A percentile compares a stretch with the other conserved stretches of the same genome.
These are phyloP conservation scores for Coracias cyanogaster DNA, from an alignment of 2,797 vertebrate species.

Conservation along the genomic window DNA sequence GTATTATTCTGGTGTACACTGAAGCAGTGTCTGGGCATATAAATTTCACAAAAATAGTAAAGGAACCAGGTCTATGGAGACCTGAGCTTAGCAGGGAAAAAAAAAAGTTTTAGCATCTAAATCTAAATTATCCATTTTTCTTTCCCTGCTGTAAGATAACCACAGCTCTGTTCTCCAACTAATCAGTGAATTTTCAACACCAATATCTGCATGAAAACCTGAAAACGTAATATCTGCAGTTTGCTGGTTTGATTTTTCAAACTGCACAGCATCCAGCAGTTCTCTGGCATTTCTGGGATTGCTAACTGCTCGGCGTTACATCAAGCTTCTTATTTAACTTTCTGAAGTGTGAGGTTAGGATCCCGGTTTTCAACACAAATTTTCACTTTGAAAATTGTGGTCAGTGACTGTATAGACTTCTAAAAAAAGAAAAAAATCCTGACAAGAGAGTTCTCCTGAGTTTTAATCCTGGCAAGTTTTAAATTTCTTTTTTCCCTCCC, in stretches of 20 bases:
- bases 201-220: not conserved
- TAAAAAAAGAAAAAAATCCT: not conserved
- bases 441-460: not conserved
- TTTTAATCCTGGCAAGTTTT: not conserved
- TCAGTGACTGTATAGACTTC: not conserved
- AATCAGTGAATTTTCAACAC: not conserved
- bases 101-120: not conserved
- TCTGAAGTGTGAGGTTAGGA: not conserved
- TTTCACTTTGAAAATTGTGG: not conserved
- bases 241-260: not conserved
- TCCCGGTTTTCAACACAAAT: not conserved
- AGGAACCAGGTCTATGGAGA: not conserved
- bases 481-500: not conserved
- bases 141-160: not conserved
- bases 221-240: not conserved
- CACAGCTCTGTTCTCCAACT: not conserved
- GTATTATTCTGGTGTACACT: not conserved
- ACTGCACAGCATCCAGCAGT: not conserved
- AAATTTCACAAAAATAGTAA: not conserved
- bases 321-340: not conserved
- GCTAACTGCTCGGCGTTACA: accelerated
- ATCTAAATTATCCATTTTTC: not conserved
- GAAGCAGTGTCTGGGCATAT: not conserved
- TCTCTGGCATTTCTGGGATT: not conserved
- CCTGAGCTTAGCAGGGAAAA: not conserved